These are phyloP conservation scores for Turritopsis rubra DNA, from an alignment of 30 jellyfish, hydroid and myxozoan species.

Conservation along the genomic window DNA sequence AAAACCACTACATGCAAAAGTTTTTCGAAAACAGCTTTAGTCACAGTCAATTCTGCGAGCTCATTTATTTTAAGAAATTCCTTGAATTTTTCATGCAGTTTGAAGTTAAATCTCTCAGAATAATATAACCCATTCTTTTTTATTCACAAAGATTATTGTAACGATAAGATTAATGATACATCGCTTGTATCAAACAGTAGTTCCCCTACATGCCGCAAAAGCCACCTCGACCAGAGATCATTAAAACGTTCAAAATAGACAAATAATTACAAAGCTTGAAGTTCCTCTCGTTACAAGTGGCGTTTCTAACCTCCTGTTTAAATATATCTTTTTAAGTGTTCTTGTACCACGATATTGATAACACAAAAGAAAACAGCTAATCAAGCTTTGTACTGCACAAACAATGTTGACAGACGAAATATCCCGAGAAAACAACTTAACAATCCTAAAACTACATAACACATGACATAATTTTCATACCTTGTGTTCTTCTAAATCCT, in stretches of 20 bases:
- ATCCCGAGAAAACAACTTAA: neutral
- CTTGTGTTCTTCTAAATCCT: neutral
- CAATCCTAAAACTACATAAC: neutral
- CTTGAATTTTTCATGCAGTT: neutral
- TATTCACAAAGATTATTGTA: neutral
- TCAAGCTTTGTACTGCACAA: neutral
- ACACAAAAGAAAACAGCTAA: neutral
- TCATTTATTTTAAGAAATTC: neutral
- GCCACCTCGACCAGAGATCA: no score
- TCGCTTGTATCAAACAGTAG: neutral
- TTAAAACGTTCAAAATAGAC: no score
- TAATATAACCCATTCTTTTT: neutral
- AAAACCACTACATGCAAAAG: neutral
- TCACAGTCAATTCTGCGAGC: neutral
- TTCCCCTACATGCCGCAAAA: no score
- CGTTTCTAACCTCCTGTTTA: neutral
- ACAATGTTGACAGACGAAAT: neutral
- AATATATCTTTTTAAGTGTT: neutral
- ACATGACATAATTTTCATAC: neutral
- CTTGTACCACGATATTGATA: neutral
- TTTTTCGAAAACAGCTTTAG: neutral
- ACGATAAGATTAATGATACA: neutral
- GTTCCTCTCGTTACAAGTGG: neutral
- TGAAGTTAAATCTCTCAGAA: neutral
- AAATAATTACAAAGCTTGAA: neutral